These are phyloP conservation scores for Philereme transversata DNA, from an alignment of 2,888 invertebrate species.

Conservation along the genomic window DNA sequence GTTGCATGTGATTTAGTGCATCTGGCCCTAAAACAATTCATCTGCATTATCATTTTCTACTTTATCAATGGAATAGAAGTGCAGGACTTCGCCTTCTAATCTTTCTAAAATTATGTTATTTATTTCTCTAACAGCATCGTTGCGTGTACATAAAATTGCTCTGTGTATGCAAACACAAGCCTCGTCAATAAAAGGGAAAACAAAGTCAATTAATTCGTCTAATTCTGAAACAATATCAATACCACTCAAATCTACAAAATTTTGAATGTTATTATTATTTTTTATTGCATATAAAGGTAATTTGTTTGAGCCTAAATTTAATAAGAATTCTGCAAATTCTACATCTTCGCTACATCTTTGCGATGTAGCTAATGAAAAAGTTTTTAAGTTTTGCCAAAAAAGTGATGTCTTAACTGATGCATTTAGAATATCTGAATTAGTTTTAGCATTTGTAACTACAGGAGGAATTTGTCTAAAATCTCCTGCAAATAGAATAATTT, in stretches of 20 bases:
- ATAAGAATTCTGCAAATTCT: too few species aligned
- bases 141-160: not conserved
- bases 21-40: too few species aligned
- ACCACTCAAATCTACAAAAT: not conserved
- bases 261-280: not conserved
- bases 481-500: too few species aligned
- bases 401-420: too few species aligned
- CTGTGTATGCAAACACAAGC: too few species aligned
- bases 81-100: not conserved
- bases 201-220: slow-evolving; percentile 10
- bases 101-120: slow-evolving; percentile 8
- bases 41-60: slow-evolving; percentile 5
- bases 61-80: slow-evolving; percentile 7
- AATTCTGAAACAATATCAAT: slow-evolving; percentile 10
- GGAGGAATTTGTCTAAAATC: too few species aligned
- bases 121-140: slow-evolving; percentile 4
- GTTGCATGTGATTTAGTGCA: not conserved
- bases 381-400: too few species aligned
- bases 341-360: too few species aligned
- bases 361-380: too few species aligned
- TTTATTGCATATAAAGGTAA: too few species aligned
- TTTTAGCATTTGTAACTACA: too few species aligned
- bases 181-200: not conserved
- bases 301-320: not conserved
- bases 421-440: too few species aligned